These are phyloP conservation scores for Apis laboriosa DNA, from an alignment of 1,140 invertebrate species.

Conservation along the genomic window DNA sequence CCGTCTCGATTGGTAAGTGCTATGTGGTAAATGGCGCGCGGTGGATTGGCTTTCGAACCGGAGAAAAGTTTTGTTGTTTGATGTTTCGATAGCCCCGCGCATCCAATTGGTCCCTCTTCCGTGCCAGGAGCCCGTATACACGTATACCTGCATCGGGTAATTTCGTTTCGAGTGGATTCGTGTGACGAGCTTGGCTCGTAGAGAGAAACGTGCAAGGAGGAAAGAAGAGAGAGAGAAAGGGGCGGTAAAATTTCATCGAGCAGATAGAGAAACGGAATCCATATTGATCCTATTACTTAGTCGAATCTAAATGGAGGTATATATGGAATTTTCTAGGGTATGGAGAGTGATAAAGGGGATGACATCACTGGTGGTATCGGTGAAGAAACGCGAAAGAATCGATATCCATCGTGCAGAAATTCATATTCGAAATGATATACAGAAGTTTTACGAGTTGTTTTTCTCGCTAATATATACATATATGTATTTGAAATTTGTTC, in stretches of 20 bases:
- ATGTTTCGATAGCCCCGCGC: slow-evolving; percentile 54
- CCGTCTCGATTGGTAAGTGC: slow-evolving; percentile 44
- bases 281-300: slow-evolving; percentile 56
- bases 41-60: slow-evolving; percentile 45
- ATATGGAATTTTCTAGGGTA: slow-evolving; percentile 50
- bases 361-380: background rate
- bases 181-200: slow-evolving; percentile 27
- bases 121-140: slow-evolving; percentile 30
- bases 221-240: background rate
- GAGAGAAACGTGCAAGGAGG: background rate
- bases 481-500: slow-evolving; percentile 22
- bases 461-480: slow-evolving; percentile 13
- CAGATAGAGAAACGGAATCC: background rate
- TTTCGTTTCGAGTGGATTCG: slow-evolving; percentile 59
- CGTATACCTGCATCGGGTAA: slow-evolving; percentile 35
- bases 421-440: slow-evolving; percentile 32
- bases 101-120: slow-evolving; percentile 46
- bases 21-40: slow-evolving; percentile 21
- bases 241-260: slow-evolving; percentile 42
- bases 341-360: background rate
- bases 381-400: slow-evolving; percentile 17
- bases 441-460: slow-evolving; percentile 5
- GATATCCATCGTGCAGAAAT: slow-evolving; percentile 37
- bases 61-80: slow-evolving; percentile 47
- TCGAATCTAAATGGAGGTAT: slow-evolving; percentile 44